These are phyloP conservation scores for Luidia sarsii DNA, from an alignment of 53 echinoderm and acorn worm species.

Conservation along the genomic window DNA sequence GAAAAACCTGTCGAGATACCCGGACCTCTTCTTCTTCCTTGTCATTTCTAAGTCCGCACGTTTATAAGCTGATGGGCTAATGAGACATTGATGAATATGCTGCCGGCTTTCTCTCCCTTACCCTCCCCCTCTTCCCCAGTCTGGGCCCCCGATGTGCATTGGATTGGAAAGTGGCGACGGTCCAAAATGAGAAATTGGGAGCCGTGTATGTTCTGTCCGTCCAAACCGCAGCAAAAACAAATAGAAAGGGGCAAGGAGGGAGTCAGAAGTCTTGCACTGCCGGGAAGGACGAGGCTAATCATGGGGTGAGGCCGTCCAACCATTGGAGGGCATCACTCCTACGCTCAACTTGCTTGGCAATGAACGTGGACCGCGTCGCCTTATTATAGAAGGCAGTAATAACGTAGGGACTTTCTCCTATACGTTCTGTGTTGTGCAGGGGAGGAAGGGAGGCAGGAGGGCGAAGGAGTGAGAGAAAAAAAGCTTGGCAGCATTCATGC, in stretches of 20 bases:
- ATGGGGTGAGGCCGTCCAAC: neutral
- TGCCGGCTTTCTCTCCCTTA: neutral
- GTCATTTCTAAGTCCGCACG: neutral
- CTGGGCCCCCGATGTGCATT: slow-evolving; percentile 20
- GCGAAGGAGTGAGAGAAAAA: no score
- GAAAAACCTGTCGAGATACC: no score
- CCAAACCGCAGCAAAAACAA: no score
- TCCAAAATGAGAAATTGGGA: neutral
- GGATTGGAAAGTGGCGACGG: slow-evolving; percentile 11
- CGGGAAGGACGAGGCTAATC: neutral
- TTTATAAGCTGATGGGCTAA: neutral
- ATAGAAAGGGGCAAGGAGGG: no score
- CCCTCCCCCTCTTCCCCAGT: neutral
- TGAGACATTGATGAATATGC: neutral
- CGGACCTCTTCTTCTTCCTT: neutral
- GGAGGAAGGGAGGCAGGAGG: no score
- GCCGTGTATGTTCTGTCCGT: no score
- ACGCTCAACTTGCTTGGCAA: slow-evolving; percentile 20
- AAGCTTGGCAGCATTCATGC: slow-evolving; percentile 42
- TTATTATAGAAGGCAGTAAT: neutral
- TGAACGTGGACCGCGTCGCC: neutral
- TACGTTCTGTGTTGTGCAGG: neutral
- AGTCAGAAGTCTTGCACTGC: no score
- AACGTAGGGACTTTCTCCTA: neutral
- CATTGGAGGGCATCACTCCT: neutral